phyloP scores from a whole-genome alignment of 1,140 invertebrate species.

The Doryteuthis pealeii region DNA sequence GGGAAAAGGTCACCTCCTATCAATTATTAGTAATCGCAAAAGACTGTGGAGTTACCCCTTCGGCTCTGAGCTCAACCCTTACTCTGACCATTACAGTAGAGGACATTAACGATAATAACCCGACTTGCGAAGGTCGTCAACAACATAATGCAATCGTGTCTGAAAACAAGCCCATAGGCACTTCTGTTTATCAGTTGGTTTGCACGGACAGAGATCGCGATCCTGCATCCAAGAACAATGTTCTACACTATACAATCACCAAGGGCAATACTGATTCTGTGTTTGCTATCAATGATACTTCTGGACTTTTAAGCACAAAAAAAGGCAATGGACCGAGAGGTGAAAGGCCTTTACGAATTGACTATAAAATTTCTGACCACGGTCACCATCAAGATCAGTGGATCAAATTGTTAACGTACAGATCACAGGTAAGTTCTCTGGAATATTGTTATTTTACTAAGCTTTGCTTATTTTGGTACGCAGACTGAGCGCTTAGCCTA shows the following conservation, averaged over 20 bases:
- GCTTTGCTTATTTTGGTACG: too few species aligned
- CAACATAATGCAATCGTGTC: not conserved
- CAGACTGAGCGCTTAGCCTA: too few species aligned
- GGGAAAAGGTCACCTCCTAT: conserved; percentile 31
- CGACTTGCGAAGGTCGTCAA: conserved; percentile 20
- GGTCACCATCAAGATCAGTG: not conserved
- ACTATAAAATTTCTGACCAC: not conserved
- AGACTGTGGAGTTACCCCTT: conserved; percentile 28
- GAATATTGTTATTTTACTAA: too few species aligned
- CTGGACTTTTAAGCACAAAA: not conserved
- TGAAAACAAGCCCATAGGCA: not conserved
- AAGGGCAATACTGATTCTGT: not conserved
- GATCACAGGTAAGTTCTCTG: not conserved
- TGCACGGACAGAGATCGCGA: not conserved
- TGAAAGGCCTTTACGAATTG: not conserved
- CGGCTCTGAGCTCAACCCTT: conserved; percentile 24
- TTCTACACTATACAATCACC: not conserved
- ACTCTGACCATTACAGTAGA: conserved; percentile 30
- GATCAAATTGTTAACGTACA: not conserved
- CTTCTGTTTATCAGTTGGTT: not conserved
- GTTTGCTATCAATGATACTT: not conserved
- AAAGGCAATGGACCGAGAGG: not conserved
- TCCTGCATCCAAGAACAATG: not conserved
- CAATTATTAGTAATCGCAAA: conserved; percentile 24
- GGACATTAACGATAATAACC: conserved; percentile 40